Evolutionary conservation across 2,797 vertebrate genomes (phyloP).

Genomic region (Gila robusta): DNA sequence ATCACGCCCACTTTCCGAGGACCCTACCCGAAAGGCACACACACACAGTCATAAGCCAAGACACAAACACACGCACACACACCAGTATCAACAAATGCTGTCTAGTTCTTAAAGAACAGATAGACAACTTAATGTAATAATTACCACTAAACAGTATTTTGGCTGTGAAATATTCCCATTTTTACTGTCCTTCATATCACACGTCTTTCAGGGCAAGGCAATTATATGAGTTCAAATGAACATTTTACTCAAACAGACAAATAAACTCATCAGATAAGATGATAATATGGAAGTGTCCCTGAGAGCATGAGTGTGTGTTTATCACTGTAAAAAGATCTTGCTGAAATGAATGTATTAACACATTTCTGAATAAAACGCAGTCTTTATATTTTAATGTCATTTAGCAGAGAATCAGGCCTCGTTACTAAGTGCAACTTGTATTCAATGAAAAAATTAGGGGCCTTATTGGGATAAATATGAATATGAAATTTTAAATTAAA

Average conservation of each 20-base stretch:
- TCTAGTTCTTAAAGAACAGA: conserved; percentile 39
- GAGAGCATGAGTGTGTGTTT: background rate
- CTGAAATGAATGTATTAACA: background rate
- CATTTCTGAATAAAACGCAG: background rate
- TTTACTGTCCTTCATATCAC: background rate
- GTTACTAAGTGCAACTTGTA: background rate
- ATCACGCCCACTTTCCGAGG: conserved; percentile 85
- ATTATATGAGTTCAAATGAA: background rate
- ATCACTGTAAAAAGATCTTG: background rate
- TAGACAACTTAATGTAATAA: background rate
- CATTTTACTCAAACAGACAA: background rate
- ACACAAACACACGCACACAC: conserved; percentile 38
- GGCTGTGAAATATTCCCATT: background rate
- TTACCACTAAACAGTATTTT: background rate
- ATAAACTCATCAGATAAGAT: background rate
- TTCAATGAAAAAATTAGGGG: background rate
- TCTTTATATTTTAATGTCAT: background rate
- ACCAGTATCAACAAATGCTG: conserved; percentile 28
- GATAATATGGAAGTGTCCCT: background rate
- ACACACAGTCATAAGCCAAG: conserved; percentile 32
- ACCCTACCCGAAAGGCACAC: conserved; percentile 71
- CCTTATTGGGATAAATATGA: background rate
- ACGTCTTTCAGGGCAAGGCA: background rate
- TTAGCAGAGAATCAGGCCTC: background rate
- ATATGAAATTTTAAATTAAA: background rate